These are phyloP conservation scores for Caenorhabditis remanei DNA, from an alignment of 1,140 invertebrate genomes.

Conservation along the genomic window DNA sequence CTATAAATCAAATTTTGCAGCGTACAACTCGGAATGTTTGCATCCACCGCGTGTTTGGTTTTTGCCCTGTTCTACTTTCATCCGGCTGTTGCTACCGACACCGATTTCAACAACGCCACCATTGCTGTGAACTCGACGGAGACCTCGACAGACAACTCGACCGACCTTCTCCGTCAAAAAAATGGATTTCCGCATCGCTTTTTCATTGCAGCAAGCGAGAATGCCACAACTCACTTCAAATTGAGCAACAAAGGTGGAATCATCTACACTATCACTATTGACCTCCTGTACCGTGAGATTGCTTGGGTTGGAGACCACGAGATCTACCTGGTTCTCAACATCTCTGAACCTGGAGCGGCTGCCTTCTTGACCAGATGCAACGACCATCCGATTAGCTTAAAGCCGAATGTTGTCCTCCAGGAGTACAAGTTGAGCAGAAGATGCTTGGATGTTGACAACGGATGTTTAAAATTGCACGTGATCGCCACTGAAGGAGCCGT, in stretches of 20 bases:
- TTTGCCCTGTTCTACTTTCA: too few species aligned
- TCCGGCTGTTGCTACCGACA: too few species aligned
- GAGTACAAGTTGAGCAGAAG: not conserved
- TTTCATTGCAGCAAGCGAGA: not conserved
- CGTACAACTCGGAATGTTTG: too few species aligned
- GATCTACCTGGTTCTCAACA: not conserved
- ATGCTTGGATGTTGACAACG: not conserved
- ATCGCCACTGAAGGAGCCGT: not conserved
- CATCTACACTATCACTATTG: not conserved
- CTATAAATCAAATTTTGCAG: too few species aligned
- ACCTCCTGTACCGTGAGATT: not conserved
- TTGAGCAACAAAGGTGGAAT: not conserved
- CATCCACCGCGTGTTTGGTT: too few species aligned
- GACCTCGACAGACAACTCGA: not conserved
- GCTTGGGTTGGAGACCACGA: not conserved
- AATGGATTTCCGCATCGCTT: not conserved
- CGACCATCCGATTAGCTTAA: not conserved
- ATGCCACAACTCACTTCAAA: not conserved
- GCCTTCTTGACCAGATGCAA: not conserved
- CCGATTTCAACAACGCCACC: too few species aligned
- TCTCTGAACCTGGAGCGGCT: not conserved
- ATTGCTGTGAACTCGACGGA: not conserved
- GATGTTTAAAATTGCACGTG: not conserved
- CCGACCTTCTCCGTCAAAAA: not conserved
- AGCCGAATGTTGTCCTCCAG: not conserved